Conservation (phyloP, 2,888 invertebrate species). For the Dynastes maya region DNA sequence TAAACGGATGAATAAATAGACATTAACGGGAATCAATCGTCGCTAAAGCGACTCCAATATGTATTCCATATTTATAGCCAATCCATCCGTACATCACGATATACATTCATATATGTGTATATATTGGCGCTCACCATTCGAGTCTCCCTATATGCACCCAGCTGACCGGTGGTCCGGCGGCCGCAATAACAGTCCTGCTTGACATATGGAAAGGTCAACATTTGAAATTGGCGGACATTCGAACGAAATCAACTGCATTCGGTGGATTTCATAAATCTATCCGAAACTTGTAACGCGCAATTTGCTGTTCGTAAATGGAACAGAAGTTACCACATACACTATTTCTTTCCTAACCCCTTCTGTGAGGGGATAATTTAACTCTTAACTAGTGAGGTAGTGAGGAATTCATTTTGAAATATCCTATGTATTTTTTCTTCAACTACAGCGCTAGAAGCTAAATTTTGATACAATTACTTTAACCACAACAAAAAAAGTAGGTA, state of each 20-base stretch:
- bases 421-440: too few relatives aligned
- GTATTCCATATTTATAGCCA: constrained; percentile 36
- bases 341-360: too few relatives aligned
- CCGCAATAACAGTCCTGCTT: constrained; percentile 33
- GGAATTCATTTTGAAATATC: too few relatives aligned
- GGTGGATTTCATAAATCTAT: constrained; percentile 12
- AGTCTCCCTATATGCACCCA: neutral
- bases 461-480: too few relatives aligned
- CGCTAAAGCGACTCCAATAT: constrained; percentile 29
- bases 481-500: too few relatives aligned
- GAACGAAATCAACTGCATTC: constrained; percentile 15
- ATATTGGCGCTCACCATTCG: constrained; percentile 16
- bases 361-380: too few relatives aligned
- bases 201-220: constrained; percentile 37
- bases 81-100: constrained; percentile 21
- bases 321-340: neutral
- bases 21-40: constrained; percentile 30
- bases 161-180: neutral
- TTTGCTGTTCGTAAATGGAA: neutral
- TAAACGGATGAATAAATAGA: constrained; percentile 38
- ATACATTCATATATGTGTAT: neutral
- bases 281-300: neutral
- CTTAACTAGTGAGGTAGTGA: too few relatives aligned
- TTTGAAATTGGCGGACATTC: constrained; percentile 24
- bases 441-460: too few relatives aligned